Evolutionary conservation across 2,888 invertebrate species (phyloP), one percentile per base, ranked within the genome.

Genomic region (Plebejus anna): DNA sequence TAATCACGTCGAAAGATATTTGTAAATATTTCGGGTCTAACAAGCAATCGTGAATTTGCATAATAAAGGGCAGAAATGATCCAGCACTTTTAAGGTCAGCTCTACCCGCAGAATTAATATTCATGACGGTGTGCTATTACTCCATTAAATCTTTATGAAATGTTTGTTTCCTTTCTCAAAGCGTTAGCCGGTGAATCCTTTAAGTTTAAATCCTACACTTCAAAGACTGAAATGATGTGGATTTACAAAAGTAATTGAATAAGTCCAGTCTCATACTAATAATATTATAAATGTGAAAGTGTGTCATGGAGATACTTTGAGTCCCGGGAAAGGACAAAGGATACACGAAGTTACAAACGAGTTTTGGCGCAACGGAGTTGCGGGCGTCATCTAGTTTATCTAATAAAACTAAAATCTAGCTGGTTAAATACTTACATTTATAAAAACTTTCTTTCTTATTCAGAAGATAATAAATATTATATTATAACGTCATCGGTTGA

Each of bases 31-130:
- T 61, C 61, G 38, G 75, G 57, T 75, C 59, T 75, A 75, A 22
- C 51, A 79, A 77, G 76, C 75, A 75, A 78, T 79, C 77, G 75
- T 59, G 75, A 78, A 79, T 79, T 79, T 76, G 76, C 79, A 79
- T 80, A 79, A 77, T 78, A 79, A 76, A 66, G 76, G 76, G 76
- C 70, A 42, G 66, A 36, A 70, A 78, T 80, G 78, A 79, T 77
- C 75, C 77, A 76, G 78, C 75, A 70, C 57, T 77, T 77, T 76
- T 75, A 73, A 70, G 77, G 77, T 77, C 76, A 75, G 71, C 76
- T 75, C 76, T 75, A 71, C 72, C 77, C 75, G 22, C 77, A 51
- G 75, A 75, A 78, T 79, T 75, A 78, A 79, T 76, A 79, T 78
- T 79, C 78, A 77, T 78, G 77, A 73, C 76, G 76, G 42, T 66